Percentiles rank a stretch among this genome's conserved stretches.
phyloP scores from a whole-genome alignment of 2,113 vertebrate species.

The Pituophis catenifer region DNA sequence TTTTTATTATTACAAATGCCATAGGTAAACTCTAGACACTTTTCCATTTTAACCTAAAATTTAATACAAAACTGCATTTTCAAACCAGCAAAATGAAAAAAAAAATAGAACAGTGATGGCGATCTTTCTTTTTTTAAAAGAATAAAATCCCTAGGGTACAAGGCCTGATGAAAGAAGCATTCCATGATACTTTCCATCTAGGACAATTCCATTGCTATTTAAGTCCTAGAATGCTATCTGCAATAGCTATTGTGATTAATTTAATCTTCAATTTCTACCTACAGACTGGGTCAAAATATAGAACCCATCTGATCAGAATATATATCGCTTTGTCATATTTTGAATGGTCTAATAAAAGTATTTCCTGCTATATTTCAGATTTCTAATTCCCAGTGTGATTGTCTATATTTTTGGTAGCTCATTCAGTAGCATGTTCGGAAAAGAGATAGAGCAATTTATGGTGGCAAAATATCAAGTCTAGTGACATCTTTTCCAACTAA shows the following conservation, averaged over 20 bases:
- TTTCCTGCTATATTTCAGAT: neutral
- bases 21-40: neutral
- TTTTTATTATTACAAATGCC: neutral
- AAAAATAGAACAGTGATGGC: no score
- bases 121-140: neutral
- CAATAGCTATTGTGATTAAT: neutral
- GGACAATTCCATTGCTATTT: neutral
- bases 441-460: neutral
- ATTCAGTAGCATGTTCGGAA: neutral
- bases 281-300: neutral
- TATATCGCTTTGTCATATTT: neutral
- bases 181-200: neutral
- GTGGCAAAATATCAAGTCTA: neutral
- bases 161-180: neutral
- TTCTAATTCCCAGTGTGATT: neutral
- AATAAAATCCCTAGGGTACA: neutral
- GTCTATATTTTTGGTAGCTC: neutral
- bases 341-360: neutral
- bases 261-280: neutral
- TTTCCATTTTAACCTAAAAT: neutral
- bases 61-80: neutral
- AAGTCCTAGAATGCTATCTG: neutral
- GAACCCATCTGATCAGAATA: neutral
- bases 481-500: neutral
- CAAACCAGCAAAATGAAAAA: fast-evolving